A percentile compares a stretch with the other conserved stretches of the same genome.
phyloP scores from a whole-genome alignment of 2,888 invertebrate genomes.

The Papilio protenor region DNA sequence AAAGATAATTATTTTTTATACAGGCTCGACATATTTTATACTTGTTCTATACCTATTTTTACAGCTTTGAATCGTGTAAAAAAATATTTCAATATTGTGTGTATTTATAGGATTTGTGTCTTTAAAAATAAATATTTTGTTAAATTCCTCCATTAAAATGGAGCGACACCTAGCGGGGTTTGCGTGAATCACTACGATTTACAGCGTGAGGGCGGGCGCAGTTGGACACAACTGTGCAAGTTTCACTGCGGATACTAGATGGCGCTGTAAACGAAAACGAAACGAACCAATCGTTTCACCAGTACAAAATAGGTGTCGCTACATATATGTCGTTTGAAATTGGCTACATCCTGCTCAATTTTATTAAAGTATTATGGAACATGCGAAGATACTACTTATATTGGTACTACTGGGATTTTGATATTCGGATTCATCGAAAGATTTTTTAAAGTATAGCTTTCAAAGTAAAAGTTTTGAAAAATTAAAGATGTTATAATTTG shows the following conservation, averaged over 20 bases:
- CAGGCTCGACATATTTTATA: too few relatives aligned
- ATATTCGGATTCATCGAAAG: background rate
- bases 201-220: background rate
- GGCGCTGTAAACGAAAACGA: background rate
- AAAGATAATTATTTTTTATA: too few relatives aligned
- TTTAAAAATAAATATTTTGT: background rate
- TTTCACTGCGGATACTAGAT: background rate
- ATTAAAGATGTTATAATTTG: background rate
- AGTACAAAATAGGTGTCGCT: conserved; percentile 25
- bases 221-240: background rate
- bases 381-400: background rate
- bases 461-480: background rate
- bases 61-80: background rate
- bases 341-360: conserved; percentile 16
- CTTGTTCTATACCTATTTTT: background rate
- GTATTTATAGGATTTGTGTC: background rate
- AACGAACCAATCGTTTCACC: background rate
- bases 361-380: background rate
- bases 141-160: too few relatives aligned
- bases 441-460: background rate
- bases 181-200: background rate
- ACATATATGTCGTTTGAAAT: conserved; percentile 24
- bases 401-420: background rate
- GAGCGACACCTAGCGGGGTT: conserved; percentile 19
- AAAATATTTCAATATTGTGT: background rate